Percentiles rank a stretch among this genome's conserved stretches.
These are phyloP conservation scores for Strigamia transsilvanica DNA, from an alignment of 2,888 invertebrate species.

Conservation along the genomic window DNA sequence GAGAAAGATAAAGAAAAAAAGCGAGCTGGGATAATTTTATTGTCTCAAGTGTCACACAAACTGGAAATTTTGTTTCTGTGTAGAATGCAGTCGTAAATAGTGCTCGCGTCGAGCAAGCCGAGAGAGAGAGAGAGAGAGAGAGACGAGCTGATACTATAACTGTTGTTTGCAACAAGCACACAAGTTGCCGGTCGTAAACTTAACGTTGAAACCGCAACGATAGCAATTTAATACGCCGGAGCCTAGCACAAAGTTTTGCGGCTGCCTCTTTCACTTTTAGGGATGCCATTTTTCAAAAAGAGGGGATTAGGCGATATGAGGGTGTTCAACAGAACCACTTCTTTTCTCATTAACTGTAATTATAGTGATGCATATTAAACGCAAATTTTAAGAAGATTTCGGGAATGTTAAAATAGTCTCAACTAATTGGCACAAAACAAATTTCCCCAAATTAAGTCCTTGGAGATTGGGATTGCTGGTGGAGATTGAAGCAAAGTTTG, in stretches of 20 bases:
- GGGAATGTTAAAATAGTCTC: background rate
- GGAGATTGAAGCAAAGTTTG: background rate
- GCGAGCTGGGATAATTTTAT: background rate
- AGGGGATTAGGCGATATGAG: slow-evolving; percentile 29
- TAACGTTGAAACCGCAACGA: slow-evolving; percentile 47
- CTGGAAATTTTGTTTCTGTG: slow-evolving; percentile 1
- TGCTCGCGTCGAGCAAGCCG: slow-evolving; percentile 1
- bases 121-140: background rate
- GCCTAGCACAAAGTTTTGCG: slow-evolving; percentile 46
- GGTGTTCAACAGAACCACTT: slow-evolving; percentile 1
- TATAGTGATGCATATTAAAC: background rate
- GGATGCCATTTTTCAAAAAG: slow-evolving; percentile 40
- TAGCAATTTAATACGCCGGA: slow-evolving; percentile 47
- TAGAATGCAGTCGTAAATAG: slow-evolving; percentile 32
- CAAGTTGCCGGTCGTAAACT: slow-evolving; percentile 45
- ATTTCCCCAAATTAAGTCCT: background rate
- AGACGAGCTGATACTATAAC: slow-evolving; percentile 41
- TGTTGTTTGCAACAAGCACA: slow-evolving; percentile 37
- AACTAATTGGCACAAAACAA: background rate
- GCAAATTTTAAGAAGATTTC: background rate
- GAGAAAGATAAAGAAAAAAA: background rate
- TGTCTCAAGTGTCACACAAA: slow-evolving; percentile 24
- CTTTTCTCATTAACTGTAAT: slow-evolving; percentile 32
- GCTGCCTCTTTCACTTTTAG: slow-evolving; percentile 40
- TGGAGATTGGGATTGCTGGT: background rate